Percentiles rank a stretch among this genome's conserved stretches.
Evolutionary conservation across 2,888 invertebrate genomes (phyloP).

Genomic region (Dugesia japonica): DNA sequence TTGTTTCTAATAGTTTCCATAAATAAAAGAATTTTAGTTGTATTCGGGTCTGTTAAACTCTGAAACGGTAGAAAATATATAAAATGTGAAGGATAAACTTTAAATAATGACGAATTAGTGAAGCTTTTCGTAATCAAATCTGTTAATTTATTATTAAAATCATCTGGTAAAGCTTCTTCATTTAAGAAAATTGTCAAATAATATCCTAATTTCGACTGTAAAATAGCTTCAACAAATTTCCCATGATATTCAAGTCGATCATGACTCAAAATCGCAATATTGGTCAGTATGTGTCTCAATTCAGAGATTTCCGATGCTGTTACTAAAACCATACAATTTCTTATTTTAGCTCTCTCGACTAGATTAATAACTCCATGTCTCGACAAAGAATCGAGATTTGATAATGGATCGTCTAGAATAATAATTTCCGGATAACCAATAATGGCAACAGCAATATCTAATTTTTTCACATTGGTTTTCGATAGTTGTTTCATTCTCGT

Average conservation of each 20-base stretch:
- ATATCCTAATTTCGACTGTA: background rate
- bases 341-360: background rate
- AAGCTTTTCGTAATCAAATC: background rate
- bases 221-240: background rate
- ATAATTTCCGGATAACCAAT: slow-evolving; percentile 9
- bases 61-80: background rate
- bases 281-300: slow-evolving; percentile 11
- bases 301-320: background rate
- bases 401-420: background rate
- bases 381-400: background rate
- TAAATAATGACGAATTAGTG: background rate
- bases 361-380: background rate
- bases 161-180: background rate
- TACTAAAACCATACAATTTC: background rate
- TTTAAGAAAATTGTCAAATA: background rate
- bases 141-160: background rate
- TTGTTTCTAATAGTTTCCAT: background rate
- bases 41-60: background rate
- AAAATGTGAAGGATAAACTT: background rate
- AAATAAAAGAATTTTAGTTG: slow-evolving; percentile 8
- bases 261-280: background rate
- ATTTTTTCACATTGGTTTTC: background rate
- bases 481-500: background rate
- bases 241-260: background rate
- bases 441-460: background rate